phyloP scores from a whole-genome alignment of 2,888 invertebrate species.

The Dryocosmus kuriphilus region DNA sequence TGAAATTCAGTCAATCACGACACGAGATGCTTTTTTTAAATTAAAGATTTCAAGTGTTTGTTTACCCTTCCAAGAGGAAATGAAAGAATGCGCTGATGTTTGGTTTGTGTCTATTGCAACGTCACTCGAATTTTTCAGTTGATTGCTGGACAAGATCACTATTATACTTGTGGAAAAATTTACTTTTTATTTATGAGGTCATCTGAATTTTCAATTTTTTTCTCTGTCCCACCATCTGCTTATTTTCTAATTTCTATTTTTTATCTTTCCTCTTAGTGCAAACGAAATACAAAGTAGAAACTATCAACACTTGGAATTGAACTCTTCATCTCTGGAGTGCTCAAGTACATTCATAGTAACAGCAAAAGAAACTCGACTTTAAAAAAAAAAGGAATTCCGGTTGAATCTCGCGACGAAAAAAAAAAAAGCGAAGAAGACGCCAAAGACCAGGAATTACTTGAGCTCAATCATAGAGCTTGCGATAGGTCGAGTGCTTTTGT shows the following conservation, averaged over 20 bases:
- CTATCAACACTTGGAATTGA: constrained; percentile 5
- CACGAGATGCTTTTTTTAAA: constrained; percentile 25
- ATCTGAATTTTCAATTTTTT: background rate
- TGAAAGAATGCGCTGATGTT: constrained; percentile 27
- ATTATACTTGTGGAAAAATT: background rate
- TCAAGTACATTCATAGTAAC: background rate
- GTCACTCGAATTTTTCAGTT: constrained; percentile 16
- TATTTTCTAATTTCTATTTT: background rate
- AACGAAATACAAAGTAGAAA: background rate
- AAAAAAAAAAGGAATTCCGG: constrained; percentile 20
- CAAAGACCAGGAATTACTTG: constrained; percentile 50
- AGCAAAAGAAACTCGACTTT: constrained; percentile 16
- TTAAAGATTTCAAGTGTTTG: constrained; percentile 31
- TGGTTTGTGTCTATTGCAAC: constrained; percentile 25
- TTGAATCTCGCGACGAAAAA: constrained; percentile 3
- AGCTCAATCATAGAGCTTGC: constrained; percentile 55
- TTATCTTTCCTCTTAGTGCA: background rate
- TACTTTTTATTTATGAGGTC: background rate
- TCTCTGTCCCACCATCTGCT: too few relatives aligned
- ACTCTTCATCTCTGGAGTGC: constrained; percentile 4
- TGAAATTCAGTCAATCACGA: constrained; percentile 32
- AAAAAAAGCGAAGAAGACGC: constrained; percentile 20
- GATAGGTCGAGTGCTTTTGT: constrained; percentile 51
- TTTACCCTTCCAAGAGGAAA: constrained; percentile 19
- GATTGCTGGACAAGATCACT: background rate